These are phyloP conservation scores for Excalfactoria chinensis DNA, from an alignment of 2,113 vertebrate genomes.

Conservation along the genomic window DNA sequence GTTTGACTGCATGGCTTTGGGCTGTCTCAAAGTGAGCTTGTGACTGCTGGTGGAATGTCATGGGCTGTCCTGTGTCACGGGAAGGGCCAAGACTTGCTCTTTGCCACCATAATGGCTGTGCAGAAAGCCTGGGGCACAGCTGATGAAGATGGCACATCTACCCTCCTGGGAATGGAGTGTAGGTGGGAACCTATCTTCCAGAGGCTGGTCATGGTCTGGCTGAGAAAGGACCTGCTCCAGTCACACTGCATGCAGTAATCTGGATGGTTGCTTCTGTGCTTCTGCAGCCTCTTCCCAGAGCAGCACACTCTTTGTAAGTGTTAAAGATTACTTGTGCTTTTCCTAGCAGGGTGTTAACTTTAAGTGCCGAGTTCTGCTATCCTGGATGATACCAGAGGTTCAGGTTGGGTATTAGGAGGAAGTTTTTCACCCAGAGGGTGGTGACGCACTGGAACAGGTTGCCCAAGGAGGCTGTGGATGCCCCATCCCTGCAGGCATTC, in stretches of 20 bases:
- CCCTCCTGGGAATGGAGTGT: not conserved
- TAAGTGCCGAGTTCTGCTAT: rapidly evolving
- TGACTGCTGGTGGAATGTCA: not conserved
- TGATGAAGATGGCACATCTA: not conserved
- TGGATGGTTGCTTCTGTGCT: not conserved
- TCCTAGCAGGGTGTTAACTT: not conserved
- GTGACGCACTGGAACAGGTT: no score
- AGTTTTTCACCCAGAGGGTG: no score
- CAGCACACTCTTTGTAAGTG: not conserved
- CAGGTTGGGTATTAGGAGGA: no score
- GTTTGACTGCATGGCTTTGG: not conserved
- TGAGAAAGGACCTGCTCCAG: not conserved
- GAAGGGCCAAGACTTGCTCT: not conserved
- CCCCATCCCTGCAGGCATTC: no score
- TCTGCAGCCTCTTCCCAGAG: not conserved
- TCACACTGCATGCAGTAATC: not conserved
- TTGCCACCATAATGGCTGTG: not conserved
- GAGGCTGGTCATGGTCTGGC: not conserved
- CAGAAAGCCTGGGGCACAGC: not conserved
- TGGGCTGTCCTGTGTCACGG: not conserved
- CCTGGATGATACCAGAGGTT: not conserved
- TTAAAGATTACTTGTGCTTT: not conserved
- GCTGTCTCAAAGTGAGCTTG: not conserved
- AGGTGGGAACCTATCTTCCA: not conserved
- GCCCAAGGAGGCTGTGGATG: no score